Percentiles rank a stretch among this genome's conserved stretches.
Evolutionary conservation across 2,797 vertebrate genomes (phyloP).

Genomic region (Urophycis tenuis): DNA sequence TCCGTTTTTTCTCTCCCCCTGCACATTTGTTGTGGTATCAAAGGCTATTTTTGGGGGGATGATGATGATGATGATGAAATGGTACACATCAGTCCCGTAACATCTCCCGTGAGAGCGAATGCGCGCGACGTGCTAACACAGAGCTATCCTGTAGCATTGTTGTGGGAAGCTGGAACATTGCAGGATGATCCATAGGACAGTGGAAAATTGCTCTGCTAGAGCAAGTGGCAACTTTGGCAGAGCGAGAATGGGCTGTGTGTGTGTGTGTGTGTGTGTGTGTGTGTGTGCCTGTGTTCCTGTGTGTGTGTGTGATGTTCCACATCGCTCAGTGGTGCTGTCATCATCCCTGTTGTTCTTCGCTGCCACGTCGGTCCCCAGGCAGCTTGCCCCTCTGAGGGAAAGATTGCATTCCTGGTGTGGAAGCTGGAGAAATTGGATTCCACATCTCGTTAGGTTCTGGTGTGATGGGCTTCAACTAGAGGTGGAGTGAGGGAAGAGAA

Average conservation of each 20-base stretch:
- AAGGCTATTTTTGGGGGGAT: neutral
- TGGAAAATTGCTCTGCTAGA: neutral
- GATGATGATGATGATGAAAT: neutral
- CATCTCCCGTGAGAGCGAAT: neutral
- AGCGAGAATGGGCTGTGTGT: neutral
- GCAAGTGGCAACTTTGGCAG: neutral
- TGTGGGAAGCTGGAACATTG: neutral
- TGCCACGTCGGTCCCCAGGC: conserved; percentile 30
- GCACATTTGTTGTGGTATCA: neutral
- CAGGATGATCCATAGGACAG: neutral
- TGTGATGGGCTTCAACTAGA: conserved; percentile 37
- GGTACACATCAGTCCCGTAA: neutral
- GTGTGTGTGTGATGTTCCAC: neutral
- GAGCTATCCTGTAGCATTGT: neutral
- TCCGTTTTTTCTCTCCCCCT: neutral
- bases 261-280: neutral
- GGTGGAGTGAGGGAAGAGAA: conserved; percentile 4
- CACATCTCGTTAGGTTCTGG: conserved; percentile 27
- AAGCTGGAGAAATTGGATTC: conserved; percentile 37
- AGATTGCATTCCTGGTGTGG: conserved; percentile 44
- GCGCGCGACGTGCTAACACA: neutral
- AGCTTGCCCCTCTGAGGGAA: conserved; percentile 29
- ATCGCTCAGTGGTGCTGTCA: neutral
- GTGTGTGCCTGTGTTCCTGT: neutral
- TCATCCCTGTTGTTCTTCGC: conserved; percentile 22